A percentile compares a stretch with the other conserved stretches of the same genome.
These are phyloP conservation scores for Drosophila punjabiensis DNA, from an alignment of 1,140 invertebrate genomes.

Conservation along the genomic window DNA sequence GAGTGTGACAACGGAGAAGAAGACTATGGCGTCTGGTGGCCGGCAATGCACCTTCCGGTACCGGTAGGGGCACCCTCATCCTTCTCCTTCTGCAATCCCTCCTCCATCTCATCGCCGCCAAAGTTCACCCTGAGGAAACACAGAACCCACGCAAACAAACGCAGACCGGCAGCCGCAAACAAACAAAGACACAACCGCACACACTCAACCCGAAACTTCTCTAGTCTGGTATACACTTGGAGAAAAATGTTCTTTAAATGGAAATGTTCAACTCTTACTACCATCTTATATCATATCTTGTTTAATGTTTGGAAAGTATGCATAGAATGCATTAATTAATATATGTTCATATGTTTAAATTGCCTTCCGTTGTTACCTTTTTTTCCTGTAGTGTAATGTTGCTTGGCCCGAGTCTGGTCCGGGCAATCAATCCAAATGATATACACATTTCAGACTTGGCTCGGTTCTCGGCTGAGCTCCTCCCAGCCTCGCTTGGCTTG, in stretches of 20 bases:
- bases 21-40: conserved; percentile 46
- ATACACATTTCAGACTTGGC: conserved; percentile 74
- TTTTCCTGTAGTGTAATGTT: not conserved
- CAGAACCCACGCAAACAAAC: conserved; percentile 45
- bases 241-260: not conserved
- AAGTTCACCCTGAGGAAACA: conserved; percentile 35
- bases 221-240: conserved; percentile 10
- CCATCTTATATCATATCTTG: not conserved
- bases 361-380: too few species aligned
- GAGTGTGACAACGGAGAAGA: conserved; percentile 64
- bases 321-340: not conserved
- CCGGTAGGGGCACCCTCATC: not conserved
- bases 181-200: conserved; percentile 57
- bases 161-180: conserved; percentile 48
- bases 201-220: conserved; percentile 8
- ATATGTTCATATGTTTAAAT: not conserved
- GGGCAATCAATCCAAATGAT: conserved; percentile 80
- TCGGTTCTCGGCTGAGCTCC: conserved; percentile 36
- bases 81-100: not conserved
- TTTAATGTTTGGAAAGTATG: not conserved
- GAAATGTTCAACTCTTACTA: not conserved
- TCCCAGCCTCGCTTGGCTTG: conserved; percentile 35
- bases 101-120: not conserved
- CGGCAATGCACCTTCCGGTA: conserved; percentile 61
- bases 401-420: conserved; percentile 31